A percentile compares a stretch with the other conserved stretches of the same genome.
These are phyloP conservation scores for Sorex araneus DNA, from an alignment of 2,113 vertebrate species.

Conservation along the genomic window DNA sequence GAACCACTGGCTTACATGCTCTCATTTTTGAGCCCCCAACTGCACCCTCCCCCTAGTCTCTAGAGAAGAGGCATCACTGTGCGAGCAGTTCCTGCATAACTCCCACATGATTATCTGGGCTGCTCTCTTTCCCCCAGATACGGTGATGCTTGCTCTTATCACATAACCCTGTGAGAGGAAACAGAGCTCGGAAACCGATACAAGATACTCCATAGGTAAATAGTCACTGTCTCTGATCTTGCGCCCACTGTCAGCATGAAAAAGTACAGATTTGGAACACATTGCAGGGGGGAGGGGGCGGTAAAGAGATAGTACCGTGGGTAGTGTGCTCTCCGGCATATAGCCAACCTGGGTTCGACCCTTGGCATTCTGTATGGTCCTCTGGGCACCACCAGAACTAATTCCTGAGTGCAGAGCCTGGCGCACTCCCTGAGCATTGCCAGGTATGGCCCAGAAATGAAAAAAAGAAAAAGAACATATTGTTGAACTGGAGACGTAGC, in stretches of 20 bases:
- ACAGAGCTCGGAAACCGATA: not conserved
- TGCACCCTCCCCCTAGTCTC: not conserved
- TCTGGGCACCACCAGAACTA: no score
- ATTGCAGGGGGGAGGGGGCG: not conserved
- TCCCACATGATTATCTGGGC: not conserved
- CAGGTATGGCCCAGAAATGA: no score
- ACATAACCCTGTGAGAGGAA: not conserved
- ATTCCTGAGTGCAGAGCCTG: no score
- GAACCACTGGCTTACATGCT: not conserved
- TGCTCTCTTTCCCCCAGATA: not conserved
- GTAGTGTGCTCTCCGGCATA: no score
- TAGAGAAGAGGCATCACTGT: not conserved
- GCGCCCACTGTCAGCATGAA: constrained; percentile 14
- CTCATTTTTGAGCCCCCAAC: not conserved
- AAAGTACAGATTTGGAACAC: not conserved
- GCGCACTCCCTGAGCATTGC: no score
- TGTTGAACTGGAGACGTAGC: no score
- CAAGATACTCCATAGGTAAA: not conserved
- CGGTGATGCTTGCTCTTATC: not conserved
- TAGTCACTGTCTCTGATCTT: not conserved
- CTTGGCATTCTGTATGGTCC: no score
- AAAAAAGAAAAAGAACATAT: no score
- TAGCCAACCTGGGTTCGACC: no score
- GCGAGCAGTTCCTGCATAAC: not conserved
- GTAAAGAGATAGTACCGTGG: no score